A percentile compares a stretch with the other conserved stretches of the same genome.
phyloP scores from a whole-genome alignment of 1,140 invertebrate species.

The Wasmannia auropunctata region DNA sequence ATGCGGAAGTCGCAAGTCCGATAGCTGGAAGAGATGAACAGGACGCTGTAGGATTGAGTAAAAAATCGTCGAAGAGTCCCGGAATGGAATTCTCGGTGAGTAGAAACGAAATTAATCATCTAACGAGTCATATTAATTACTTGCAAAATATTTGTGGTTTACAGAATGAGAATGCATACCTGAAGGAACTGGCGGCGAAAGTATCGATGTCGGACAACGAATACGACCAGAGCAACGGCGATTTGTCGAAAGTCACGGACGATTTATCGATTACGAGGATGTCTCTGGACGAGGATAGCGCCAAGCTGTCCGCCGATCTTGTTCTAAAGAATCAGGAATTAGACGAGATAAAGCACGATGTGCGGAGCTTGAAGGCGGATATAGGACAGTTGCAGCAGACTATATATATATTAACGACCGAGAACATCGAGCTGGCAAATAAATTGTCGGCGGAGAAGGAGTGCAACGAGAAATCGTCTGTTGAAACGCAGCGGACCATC shows the following conservation, averaged over 20 bases:
- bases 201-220: background rate
- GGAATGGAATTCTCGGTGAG: background rate
- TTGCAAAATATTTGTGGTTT: conserved; percentile 17
- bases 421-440: conserved; percentile 77
- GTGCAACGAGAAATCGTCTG: conserved; percentile 55
- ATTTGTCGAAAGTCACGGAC: conserved; percentile 25
- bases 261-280: conserved; percentile 63
- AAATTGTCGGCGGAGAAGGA: conserved; percentile 73
- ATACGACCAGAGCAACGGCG: conserved; percentile 10
- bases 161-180: conserved; percentile 40
- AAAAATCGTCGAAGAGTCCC: background rate
- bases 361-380: conserved; percentile 74
- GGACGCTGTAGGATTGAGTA: background rate
- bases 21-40: conserved; percentile 20
- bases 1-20: conserved; percentile 16
- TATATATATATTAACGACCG: conserved; percentile 75
- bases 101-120: conserved; percentile 16
- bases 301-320: conserved; percentile 69
- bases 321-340: conserved; percentile 73
- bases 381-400: conserved; percentile 77
- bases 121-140: conserved; percentile 12
- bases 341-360: conserved; percentile 76
- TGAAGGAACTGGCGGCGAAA: conserved; percentile 1
- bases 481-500: conserved; percentile 65
- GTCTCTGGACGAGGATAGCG: conserved; percentile 74